Base-by-base conservation (phyloP, 2,113 vertebrate species). In the Stigmatopora argus region DNA sequence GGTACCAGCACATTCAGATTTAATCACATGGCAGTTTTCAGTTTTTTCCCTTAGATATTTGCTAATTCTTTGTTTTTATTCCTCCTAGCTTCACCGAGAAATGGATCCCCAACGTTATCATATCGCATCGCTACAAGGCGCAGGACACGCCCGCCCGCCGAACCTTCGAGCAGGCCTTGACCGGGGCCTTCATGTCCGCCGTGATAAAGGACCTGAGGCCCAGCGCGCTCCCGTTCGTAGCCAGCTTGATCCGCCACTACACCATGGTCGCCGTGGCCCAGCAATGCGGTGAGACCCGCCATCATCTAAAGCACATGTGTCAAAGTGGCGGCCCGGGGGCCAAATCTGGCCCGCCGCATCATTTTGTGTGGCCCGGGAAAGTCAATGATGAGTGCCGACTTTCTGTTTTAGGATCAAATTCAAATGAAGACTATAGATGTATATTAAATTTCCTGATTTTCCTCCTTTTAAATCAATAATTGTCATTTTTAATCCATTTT, bases 211-310 rank as follows among this genome's bases (percentile, higher is more conserved):
- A 99, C 60, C 91, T 99, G 72, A 87, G 97, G 72, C 97, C 97
- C 52, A 99, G 97, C 0, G 96, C 96, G 1, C 90, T 99, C 70
- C 97, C 97, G 19, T 99, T 99, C 0, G 97, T 99, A 0, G 97
- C 97, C 88, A 99, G 97, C 77, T 78, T 99, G 9, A 98, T 98
- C 71, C 94, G 97, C 14, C 97, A 99, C 73, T 99, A 98, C 72
- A 99, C 97, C 0, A 99, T 99, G 97, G 97, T 99, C 71, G 97
- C 97, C 0, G 97, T 99, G 0, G 97, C 97, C 2, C 97, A 99
- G 86, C 97, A 98, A 66, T 98, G 96, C 0, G 97, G 97, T 99
- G 75, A 93, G 95, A n/a, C 23, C 11, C 4, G 4, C 17, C 15
- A n/a, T 58, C 34, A n/a, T 4, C 35, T 41, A 41, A n/a, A n/a